Conservation (phyloP, 2,113 vertebrate genomes). For the Ivindomyrus marchei region DNA sequence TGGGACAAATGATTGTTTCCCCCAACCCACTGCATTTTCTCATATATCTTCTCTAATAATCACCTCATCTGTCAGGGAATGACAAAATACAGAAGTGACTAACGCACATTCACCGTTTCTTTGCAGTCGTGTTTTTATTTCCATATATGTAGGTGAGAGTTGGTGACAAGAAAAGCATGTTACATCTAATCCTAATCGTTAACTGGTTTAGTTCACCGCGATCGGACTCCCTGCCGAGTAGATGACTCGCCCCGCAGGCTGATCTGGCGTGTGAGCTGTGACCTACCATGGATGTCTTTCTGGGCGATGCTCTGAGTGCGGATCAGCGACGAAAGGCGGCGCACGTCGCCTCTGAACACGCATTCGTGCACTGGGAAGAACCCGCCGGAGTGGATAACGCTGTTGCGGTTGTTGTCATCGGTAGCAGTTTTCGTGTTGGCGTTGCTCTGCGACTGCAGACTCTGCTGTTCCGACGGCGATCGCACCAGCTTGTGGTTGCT, state of each 20-base stretch:
- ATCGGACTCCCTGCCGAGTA: not conserved
- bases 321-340: constrained; percentile 87
- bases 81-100: not conserved
- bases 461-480: constrained; percentile 56
- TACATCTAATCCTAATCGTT: not conserved
- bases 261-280: not conserved
- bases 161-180: not conserved
- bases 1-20: not conserved
- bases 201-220: not conserved
- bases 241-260: not conserved
- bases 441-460: constrained; percentile 57
- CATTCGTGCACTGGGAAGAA: constrained; percentile 92
- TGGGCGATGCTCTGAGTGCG: constrained; percentile 90
- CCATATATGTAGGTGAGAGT: not conserved
- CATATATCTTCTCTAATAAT: not conserved
- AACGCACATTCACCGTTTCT: not conserved
- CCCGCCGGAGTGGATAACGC: constrained; percentile 50
- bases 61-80: not conserved
- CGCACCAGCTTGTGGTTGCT: constrained; percentile 71
- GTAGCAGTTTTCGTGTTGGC: constrained; percentile 57
- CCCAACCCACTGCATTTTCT: not conserved
- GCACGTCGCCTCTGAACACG: constrained; percentile 89
- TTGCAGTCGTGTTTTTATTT: not conserved
- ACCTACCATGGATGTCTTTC: constrained; percentile 91
- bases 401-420: constrained; percentile 66